phyloP scores from a whole-genome alignment of 2,113 vertebrate species.

The Xyliphius kryptos region DNA sequence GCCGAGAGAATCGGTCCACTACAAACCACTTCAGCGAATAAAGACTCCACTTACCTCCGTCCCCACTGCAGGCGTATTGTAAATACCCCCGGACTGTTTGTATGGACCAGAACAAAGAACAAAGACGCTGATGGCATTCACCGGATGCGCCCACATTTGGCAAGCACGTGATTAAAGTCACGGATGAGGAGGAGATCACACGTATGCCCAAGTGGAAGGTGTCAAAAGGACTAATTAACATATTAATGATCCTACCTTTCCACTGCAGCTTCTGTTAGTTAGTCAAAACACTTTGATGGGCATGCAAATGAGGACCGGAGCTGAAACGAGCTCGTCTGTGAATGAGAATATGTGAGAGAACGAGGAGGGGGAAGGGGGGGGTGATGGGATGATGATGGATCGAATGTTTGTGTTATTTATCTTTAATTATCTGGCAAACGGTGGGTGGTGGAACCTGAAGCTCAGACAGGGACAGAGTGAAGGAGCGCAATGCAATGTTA shows the following conservation, averaged over 20 bases:
- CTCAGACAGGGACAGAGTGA: constrained; percentile 22
- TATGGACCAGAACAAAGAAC: constrained; percentile 49
- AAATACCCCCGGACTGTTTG: constrained; percentile 44
- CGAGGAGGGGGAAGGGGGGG: constrained; percentile 22
- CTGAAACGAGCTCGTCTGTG: constrained; percentile 63
- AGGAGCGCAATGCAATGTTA: constrained; percentile 24
- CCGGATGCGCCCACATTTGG: constrained; percentile 19
- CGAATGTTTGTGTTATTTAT: constrained; percentile 57
- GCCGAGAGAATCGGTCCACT: constrained; percentile 28
- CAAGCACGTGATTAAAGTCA: constrained; percentile 38
- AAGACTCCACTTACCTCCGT: constrained; percentile 28
- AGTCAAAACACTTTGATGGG: constrained; percentile 76
- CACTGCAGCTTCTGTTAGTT: constrained; percentile 66
- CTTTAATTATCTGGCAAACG: constrained; percentile 59
- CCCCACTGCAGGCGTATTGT: constrained; percentile 28
- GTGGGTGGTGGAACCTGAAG: constrained; percentile 30
- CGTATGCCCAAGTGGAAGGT: constrained; percentile 46
- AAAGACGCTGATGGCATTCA: constrained; percentile 50
- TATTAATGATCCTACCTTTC: constrained; percentile 75
- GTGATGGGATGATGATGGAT: constrained; percentile 49
- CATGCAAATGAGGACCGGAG: constrained; percentile 71
- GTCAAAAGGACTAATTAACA: constrained; percentile 67
- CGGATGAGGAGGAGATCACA: constrained; percentile 54
- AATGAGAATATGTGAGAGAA: constrained; percentile 32
- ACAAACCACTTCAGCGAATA: constrained; percentile 31